A percentile compares a stretch with the other conserved stretches of the same genome.
Conservation (phyloP, 2,888 invertebrate species). For the Rhagonycha fulva region DNA sequence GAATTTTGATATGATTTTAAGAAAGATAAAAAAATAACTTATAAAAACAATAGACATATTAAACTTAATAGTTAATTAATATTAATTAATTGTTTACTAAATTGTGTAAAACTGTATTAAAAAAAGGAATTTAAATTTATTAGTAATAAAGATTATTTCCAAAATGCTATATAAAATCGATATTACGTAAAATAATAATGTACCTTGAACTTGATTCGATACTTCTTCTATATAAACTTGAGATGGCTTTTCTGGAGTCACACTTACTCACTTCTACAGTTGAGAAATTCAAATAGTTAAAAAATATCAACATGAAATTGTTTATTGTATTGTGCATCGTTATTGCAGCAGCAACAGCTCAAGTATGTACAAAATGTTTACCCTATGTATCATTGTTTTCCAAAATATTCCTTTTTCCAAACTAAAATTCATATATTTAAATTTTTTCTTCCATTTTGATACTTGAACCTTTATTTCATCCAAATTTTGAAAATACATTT, state of each 20-base stretch:
- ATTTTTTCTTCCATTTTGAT: no score
- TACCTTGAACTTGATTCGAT: neutral
- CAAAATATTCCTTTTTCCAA: no score
- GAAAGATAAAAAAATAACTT: neutral
- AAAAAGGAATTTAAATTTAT: neutral
- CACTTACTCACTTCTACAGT: neutral
- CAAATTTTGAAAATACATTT: no score
- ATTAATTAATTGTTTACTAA: neutral
- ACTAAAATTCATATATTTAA: no score
- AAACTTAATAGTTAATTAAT: neutral
- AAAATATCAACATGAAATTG: neutral
- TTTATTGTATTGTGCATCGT: neutral
- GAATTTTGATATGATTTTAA: neutral
- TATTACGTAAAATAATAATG: neutral
- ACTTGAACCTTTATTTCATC: no score
- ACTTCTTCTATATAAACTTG: neutral
- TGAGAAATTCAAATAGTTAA: neutral
- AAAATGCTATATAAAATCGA: neutral
- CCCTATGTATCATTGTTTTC: no score
- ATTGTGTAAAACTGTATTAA: neutral
- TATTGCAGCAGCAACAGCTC: neutral
- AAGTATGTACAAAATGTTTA: neutral
- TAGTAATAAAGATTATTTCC: no score
- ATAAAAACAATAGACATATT: neutral
- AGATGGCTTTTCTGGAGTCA: neutral